These are phyloP conservation scores for Ischnura elegans DNA, from an alignment of 2,888 invertebrate species.

Conservation along the genomic window DNA sequence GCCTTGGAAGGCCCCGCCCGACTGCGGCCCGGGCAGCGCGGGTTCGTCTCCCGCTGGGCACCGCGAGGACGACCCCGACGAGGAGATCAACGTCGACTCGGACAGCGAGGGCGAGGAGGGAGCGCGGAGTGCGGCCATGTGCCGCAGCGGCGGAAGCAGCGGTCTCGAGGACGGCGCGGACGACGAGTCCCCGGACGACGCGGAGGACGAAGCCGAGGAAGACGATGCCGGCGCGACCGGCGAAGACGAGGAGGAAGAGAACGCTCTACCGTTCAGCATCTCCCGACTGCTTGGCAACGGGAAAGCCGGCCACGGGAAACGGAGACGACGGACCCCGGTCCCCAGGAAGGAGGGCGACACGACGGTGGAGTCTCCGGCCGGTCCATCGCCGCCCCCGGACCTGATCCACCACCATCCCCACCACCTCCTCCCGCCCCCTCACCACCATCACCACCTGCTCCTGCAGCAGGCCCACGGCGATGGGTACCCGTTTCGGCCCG, in stretches of 20 bases:
- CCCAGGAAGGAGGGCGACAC: slow-evolving; percentile 76
- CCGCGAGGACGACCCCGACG: slow-evolving; percentile 80
- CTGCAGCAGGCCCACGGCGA: slow-evolving; percentile 74
- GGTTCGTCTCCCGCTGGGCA: not conserved
- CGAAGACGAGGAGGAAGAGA: slow-evolving; percentile 59
- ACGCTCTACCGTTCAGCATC: slow-evolving; percentile 88
- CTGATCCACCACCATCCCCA: not conserved
- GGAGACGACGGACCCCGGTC: slow-evolving; percentile 7
- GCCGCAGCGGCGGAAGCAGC: slow-evolving; percentile 69
- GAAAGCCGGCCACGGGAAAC: slow-evolving; percentile 56
- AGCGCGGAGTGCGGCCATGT: slow-evolving; percentile 19
- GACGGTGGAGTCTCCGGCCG: slow-evolving; percentile 80
- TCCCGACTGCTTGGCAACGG: slow-evolving; percentile 87
- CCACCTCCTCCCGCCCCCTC: slow-evolving; percentile 36
- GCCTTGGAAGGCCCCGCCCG: slow-evolving; percentile 57
- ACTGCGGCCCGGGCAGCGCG: slow-evolving; percentile 18
- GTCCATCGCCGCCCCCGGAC: slow-evolving; percentile 74
- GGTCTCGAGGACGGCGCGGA: slow-evolving; percentile 69
- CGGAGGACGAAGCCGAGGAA: slow-evolving; percentile 75
- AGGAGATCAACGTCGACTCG: slow-evolving; percentile 84
- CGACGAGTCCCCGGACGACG: slow-evolving; percentile 78
- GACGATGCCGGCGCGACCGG: slow-evolving; percentile 70
- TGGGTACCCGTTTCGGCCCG: slow-evolving; percentile 73
- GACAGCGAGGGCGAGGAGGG: slow-evolving; percentile 84
- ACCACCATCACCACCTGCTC: slow-evolving; percentile 70